Evolutionary conservation across 1,140 invertebrate genomes (phyloP), one percentile per base, ranked within the genome.

Genomic region (Tribolium castaneum): DNA sequence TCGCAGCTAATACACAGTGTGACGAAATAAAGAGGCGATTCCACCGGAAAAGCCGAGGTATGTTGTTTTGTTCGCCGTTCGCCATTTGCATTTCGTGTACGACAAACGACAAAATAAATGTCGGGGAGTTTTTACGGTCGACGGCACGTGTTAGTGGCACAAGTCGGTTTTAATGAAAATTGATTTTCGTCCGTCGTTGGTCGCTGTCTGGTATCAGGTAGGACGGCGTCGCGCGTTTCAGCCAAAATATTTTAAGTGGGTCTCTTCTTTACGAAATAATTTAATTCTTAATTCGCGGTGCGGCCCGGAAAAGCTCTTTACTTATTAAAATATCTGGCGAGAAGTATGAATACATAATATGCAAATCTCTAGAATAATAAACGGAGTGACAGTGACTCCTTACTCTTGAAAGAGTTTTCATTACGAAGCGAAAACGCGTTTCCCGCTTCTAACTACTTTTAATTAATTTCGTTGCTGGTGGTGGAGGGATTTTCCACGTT

Each of bases 341-440:
- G 71, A 78, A 78, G 76, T 74, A 78, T 78, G 77, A 78, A 78
- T 78, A 78, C 70, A 56, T 78, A 78, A 78, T 78, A 78, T 78
- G 77, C 56, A 78, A 78, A 78, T 78, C 77, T 78, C 54, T 34
- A 35, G 52, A 72, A 78, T 78, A 78, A 74, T 78, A 78, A 74
- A 78, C 56, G 77, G 35, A 78, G 39, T 66, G 70, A 66, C 45
- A 75, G 71, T 70, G 77, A 59, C 51, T 51, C 50, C 45, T 72
- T 72, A 52, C 70, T 50, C 16, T 50, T 51, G 45, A 50, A 72
- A 50, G 39, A 51, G 50, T 52, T 72, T 70, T 52, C 52, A 73
- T 54, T 54, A 73, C 30, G 52, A 52, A 51, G 50, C 45, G 70
- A 72, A 72, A 72, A 51, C 25, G 9, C 50, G 39, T 72, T 72